A percentile compares a stretch with the other conserved stretches of the same genome.
phyloP scores from a whole-genome alignment of 1,140 invertebrate genomes.

The Hormaphis cornu region DNA sequence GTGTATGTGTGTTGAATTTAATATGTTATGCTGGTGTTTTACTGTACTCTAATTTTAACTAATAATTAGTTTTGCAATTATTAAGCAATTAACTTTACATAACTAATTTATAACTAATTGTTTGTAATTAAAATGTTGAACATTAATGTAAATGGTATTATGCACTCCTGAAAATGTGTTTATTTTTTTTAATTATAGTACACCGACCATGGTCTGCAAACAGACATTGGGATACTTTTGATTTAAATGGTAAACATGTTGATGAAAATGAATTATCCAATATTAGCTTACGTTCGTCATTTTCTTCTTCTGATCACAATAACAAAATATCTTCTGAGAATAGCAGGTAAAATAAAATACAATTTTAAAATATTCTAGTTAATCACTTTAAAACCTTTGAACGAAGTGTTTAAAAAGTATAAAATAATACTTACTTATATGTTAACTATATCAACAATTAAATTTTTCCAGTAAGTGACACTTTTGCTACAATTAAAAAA shows the following conservation, averaged over 20 bases:
- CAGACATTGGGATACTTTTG: not conserved
- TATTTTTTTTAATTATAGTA: not conserved
- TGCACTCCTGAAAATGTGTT: not conserved
- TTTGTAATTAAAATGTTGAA: not conserved
- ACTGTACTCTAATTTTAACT: not conserved
- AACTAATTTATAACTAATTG: not conserved
- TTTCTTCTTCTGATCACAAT: slow-evolving; percentile 22
- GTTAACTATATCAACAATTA: no score
- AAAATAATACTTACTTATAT: no score
- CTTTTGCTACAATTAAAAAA: no score
- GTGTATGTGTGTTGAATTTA: not conserved
- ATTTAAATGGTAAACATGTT: slow-evolving; percentile 18
- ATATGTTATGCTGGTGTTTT: not conserved
- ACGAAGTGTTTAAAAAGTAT: no score
- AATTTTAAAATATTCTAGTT: no score
- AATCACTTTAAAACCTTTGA: no score
- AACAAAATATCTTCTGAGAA: slow-evolving; percentile 15
- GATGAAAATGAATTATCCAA: slow-evolving; percentile 23
- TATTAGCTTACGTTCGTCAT: not conserved
- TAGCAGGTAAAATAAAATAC: not conserved
- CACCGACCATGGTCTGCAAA: slow-evolving; percentile 13
- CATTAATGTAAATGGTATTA: not conserved
- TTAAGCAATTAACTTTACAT: not conserved
- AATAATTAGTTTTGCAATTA: not conserved
- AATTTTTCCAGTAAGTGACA: no score